phyloP scores from a whole-genome alignment of 92 coral and sea anemone species.

The Paragorgia papillata region DNA sequence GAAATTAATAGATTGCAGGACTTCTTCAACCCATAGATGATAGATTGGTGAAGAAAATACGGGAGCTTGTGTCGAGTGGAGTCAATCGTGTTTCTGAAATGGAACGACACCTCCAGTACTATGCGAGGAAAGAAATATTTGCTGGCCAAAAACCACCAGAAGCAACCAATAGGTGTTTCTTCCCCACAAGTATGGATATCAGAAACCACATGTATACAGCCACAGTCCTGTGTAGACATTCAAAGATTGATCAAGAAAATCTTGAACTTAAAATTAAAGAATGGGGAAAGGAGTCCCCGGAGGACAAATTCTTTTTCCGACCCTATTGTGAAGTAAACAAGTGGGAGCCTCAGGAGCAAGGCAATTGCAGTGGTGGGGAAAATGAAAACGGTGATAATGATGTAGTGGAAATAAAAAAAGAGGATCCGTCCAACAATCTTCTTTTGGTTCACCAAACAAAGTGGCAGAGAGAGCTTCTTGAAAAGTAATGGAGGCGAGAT shows the following conservation, averaged over 20 bases:
- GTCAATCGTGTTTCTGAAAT: conserved; percentile 61
- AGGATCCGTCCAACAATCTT: conserved; percentile 36
- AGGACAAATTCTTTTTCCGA: conserved; percentile 43
- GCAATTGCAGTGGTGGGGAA: neutral
- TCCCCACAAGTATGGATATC: conserved; percentile 23
- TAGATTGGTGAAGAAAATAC: conserved; percentile 45
- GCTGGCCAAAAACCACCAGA: conserved; percentile 18
- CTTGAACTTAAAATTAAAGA: conserved; percentile 39
- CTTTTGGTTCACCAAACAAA: conserved; percentile 54
- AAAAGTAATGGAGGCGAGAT: conserved; percentile 56
- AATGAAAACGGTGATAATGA: conserved; percentile 9
- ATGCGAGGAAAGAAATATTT: conserved; percentile 30
- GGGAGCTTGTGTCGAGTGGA: conserved; percentile 55
- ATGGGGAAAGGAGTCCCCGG: conserved; percentile 33
- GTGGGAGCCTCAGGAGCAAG: neutral
- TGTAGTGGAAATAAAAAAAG: conserved; percentile 3
- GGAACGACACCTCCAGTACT: conserved; percentile 46
- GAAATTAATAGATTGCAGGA: conserved; percentile 43
- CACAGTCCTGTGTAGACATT: neutral
- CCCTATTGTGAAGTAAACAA: conserved; percentile 19
- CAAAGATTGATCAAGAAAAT: conserved; percentile 51
- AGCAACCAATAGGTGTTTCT: conserved; percentile 32
- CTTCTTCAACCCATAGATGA: conserved; percentile 45
- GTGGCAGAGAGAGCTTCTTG: conserved; percentile 50
- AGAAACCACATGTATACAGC: conserved; percentile 37